Conservation (phyloP, 1,140 invertebrate species). For the Phthorimaea operculella region DNA sequence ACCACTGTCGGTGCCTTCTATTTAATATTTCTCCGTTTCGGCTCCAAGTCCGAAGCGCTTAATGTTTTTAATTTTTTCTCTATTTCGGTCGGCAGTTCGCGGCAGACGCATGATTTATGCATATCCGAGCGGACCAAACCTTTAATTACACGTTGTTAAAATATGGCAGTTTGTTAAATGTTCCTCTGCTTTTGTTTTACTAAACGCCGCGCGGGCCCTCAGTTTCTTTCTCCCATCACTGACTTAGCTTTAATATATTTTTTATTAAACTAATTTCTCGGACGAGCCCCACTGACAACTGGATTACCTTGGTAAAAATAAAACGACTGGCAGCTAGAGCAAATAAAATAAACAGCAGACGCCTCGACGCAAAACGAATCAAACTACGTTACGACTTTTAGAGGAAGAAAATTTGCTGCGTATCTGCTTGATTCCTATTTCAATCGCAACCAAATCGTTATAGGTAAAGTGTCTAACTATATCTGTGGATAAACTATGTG, state of each 20-base stretch:
- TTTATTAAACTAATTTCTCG: conserved; percentile 24
- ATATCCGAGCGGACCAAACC: conserved; percentile 63
- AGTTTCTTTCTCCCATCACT: conserved; percentile 38
- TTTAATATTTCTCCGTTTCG: conserved; percentile 31
- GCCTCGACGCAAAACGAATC: too few species aligned
- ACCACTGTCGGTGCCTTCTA: not conserved
- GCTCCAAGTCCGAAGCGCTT: conserved; percentile 45
- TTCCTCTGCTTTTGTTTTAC: conserved; percentile 61
- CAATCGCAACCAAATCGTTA: too few species aligned
- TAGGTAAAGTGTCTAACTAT: too few species aligned
- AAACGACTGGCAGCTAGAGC: not conserved
- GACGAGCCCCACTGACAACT: conserved; percentile 9
- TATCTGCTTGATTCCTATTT: too few species aligned
- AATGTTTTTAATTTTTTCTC: conserved; percentile 67
- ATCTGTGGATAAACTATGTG: too few species aligned
- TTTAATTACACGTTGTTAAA: conserved; percentile 69
- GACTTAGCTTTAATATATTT: conserved; percentile 20
- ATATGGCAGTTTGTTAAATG: conserved; percentile 68
- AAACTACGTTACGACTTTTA: too few species aligned
- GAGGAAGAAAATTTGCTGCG: too few species aligned
- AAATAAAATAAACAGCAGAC: not conserved
- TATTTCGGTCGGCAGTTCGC: conserved; percentile 65
- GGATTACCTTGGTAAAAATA: conserved; percentile 8
- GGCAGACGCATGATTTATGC: conserved; percentile 66
- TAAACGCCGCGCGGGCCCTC: conserved; percentile 42